A percentile compares a stretch with the other conserved stretches of the same genome.
phyloP scores from a whole-genome alignment of 2,113 vertebrate genomes.

The Condylura cristata region DNA sequence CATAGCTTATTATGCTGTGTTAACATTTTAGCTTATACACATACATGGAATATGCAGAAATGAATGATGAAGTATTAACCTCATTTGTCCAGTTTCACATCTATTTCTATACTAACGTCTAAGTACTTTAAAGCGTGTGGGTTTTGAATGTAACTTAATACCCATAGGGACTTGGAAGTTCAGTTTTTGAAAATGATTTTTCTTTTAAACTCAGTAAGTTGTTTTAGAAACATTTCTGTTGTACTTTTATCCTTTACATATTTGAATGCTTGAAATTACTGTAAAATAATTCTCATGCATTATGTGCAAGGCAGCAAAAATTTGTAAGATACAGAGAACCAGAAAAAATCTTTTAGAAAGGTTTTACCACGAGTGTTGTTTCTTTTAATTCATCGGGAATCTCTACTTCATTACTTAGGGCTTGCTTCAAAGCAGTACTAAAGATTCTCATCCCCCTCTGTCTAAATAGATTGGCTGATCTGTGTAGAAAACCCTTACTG shows the following conservation, averaged over 20 bases:
- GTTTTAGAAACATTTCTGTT: neutral
- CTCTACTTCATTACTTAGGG: neutral
- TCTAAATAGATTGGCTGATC: neutral
- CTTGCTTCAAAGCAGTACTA: too few relatives aligned
- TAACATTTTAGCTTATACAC: too few relatives aligned
- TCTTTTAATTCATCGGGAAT: neutral
- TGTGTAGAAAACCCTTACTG: too few relatives aligned
- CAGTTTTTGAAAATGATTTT: neutral
- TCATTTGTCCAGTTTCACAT: neutral
- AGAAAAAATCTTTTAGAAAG: neutral
- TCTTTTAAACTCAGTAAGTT: neutral
- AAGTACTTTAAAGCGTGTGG: neutral
- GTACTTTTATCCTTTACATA: neutral
- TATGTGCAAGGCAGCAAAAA: slow-evolving; percentile 26
- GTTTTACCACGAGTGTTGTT: neutral
- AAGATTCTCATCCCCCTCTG: neutral
- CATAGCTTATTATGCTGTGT: too few relatives aligned
- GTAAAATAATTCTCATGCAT: neutral
- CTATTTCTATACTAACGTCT: neutral
- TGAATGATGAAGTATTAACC: neutral
- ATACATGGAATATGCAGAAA: neutral
- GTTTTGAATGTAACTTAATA: neutral
- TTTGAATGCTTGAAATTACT: neutral
- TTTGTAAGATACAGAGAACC: neutral
- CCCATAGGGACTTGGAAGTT: neutral